Conservation (phyloP, 1,140 invertebrate species). For the Cyclargus thomasi region DNA sequence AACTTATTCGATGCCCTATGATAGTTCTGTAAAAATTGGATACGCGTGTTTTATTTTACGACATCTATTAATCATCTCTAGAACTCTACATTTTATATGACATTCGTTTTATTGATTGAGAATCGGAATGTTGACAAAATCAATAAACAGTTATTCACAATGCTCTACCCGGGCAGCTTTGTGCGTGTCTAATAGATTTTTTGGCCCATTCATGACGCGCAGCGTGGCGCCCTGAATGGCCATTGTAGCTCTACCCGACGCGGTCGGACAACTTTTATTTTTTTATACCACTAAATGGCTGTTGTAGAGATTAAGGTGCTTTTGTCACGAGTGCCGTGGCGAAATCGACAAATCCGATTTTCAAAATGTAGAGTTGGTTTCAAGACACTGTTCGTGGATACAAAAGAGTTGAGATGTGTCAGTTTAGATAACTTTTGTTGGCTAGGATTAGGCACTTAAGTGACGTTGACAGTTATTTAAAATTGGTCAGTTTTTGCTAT, state of each 20-base stretch:
- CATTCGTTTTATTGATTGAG: not conserved
- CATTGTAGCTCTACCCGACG: slow-evolving; percentile 58
- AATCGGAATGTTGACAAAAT: slow-evolving; percentile 16
- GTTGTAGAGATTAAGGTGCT: slow-evolving; percentile 68
- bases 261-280: slow-evolving; percentile 67
- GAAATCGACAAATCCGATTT: slow-evolving; percentile 46
- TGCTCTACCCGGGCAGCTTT: slow-evolving; percentile 46
- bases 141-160: slow-evolving; percentile 33
- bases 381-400: slow-evolving; percentile 28
- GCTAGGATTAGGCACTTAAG: slow-evolving; percentile 52
- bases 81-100: slow-evolving; percentile 9
- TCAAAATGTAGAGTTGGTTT: slow-evolving; percentile 25
- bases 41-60: no score
- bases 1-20: no score
- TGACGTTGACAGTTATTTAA: slow-evolving; percentile 23
- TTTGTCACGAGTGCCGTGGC: slow-evolving; percentile 53
- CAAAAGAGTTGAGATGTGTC: slow-evolving; percentile 61
- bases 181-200: slow-evolving; percentile 74
- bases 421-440: slow-evolving; percentile 44
- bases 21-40: no score
- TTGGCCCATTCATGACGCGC: slow-evolving; percentile 64
- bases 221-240: slow-evolving; percentile 68
- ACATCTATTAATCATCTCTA: slow-evolving; percentile 13
- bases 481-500: slow-evolving; percentile 15
- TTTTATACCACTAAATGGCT: slow-evolving; percentile 70